phyloP scores from a whole-genome alignment of 2,797 vertebrate species.

The Carcharodon carcharias region DNA sequence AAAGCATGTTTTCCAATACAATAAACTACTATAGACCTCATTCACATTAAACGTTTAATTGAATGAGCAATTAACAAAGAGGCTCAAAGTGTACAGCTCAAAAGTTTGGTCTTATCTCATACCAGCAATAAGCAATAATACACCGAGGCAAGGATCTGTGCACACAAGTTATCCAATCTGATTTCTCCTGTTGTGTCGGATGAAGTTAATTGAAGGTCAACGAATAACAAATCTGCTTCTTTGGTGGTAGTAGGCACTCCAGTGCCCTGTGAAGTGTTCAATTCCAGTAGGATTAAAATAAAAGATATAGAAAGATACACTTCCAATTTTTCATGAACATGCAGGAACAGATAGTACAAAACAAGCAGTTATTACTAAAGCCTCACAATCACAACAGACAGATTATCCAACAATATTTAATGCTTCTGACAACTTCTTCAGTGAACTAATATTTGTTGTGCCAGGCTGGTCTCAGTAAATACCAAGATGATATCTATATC shows the following conservation, averaged over 20 bases:
- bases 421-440: not conserved
- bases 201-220: slow-evolving; percentile 19
- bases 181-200: not conserved
- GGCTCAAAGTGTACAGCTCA: not conserved
- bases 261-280: not conserved
- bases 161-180: not conserved
- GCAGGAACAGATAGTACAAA: not conserved
- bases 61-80: slow-evolving; percentile 20
- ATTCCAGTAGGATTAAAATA: slow-evolving; percentile 10
- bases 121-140: slow-evolving; percentile 2
- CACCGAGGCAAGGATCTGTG: not conserved
- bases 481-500: not conserved
- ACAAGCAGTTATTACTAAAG: not conserved
- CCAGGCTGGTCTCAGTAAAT: not conserved
- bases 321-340: not conserved
- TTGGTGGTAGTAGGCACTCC: not conserved
- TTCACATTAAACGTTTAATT: not conserved
- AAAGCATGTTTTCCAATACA: not conserved
- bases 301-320: not conserved
- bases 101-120: not conserved
- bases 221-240: not conserved
- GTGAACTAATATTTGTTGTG: slow-evolving; percentile 13
- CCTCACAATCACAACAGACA: not conserved
- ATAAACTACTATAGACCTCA: not conserved
- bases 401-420: slow-evolving; percentile 28